Base-by-base conservation (phyloP, 2,113 vertebrate species). In the Hassar affinis region DNA sequence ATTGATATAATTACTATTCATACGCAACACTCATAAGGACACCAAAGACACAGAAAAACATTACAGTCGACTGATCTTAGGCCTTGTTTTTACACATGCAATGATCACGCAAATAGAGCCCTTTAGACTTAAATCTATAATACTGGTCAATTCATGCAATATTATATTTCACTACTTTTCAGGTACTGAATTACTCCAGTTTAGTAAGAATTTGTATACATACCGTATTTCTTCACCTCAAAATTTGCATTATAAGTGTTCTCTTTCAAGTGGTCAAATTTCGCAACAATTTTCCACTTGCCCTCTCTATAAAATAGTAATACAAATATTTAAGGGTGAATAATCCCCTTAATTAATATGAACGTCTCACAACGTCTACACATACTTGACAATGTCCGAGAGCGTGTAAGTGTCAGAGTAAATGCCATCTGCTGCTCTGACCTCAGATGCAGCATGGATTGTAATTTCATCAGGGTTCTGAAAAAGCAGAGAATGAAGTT, bases 181-280 rank as follows among this genome's bases (percentile, higher is more conserved):
- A 59, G 25, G 22, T 59, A 14, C 51, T 15, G 51, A 52, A 52
- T 52, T 52, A 17, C 15, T 56, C 52, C 52, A 59, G 57, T 59
- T 59, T n/a, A 59, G 25, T n/a, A n/a, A 15, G 12, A 45, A 4
- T 12, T 6, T 49, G 45, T 27, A 77, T 2, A 85, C 92, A 2
- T 84, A 95, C 94, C 92, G 0, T 94, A 93, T 87, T 93, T 95
- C 85, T 93, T 94, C 81, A 95, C 94, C 79, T 92, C 87, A 71
- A 95, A 95, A 14, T 87, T 83, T 56, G 90, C 56, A 74, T 49
- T 92, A 84, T 93, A 94, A 0, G 85, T 88, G 89, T 93, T 95
- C 79, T 93, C 90, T 77, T 87, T 47, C 91, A 88, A 84, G 82
- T 92, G 64, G 86, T 93, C 92, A 42, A 95, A 93, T 84, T 90